Evolutionary conservation across 2,888 invertebrate genomes (phyloP).

Genomic region (Monopis laevigella): DNA sequence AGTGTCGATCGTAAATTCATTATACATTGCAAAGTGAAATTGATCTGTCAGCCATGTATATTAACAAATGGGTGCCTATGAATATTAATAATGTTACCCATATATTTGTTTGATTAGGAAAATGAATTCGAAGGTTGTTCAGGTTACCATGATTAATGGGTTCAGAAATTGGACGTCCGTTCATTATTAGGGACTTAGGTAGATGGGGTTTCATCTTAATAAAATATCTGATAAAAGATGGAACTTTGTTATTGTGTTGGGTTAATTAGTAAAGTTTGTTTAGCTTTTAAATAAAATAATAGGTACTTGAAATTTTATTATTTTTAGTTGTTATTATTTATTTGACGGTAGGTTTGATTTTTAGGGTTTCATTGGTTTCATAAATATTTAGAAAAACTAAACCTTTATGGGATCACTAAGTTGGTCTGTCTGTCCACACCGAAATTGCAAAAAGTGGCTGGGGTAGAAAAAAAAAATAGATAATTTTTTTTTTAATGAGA

Average conservation of each 20-base stretch:
- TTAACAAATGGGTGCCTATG: slow-evolving; percentile 58
- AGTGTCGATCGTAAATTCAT: slow-evolving; percentile 8
- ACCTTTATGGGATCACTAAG: no score
- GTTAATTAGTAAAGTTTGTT: background rate
- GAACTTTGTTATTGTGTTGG: background rate
- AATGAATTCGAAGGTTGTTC: slow-evolving; percentile 15
- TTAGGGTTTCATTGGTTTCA: no score
- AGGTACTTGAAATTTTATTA: background rate
- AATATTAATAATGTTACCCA: slow-evolving; percentile 53
- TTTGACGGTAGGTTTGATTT: no score
- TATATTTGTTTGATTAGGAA: slow-evolving; percentile 32
- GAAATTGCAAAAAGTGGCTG: no score
- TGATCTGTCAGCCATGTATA: slow-evolving; percentile 56
- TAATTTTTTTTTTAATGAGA: no score
- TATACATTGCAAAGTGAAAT: slow-evolving; percentile 38
- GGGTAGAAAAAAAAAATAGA: no score
- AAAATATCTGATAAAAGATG: slow-evolving; percentile 1
- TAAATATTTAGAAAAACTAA: no score
- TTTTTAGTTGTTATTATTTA: no score
- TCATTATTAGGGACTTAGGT: slow-evolving; percentile 1
- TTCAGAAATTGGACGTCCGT: background rate
- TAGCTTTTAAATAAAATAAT: background rate
- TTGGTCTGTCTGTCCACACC: no score
- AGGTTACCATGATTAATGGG: slow-evolving; percentile 14
- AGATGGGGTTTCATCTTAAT: slow-evolving; percentile 8